Evolutionary conservation across 2,113 vertebrate species (phyloP), one percentile per base, ranked within the genome.

Genomic region (Silurus meridionalis): DNA sequence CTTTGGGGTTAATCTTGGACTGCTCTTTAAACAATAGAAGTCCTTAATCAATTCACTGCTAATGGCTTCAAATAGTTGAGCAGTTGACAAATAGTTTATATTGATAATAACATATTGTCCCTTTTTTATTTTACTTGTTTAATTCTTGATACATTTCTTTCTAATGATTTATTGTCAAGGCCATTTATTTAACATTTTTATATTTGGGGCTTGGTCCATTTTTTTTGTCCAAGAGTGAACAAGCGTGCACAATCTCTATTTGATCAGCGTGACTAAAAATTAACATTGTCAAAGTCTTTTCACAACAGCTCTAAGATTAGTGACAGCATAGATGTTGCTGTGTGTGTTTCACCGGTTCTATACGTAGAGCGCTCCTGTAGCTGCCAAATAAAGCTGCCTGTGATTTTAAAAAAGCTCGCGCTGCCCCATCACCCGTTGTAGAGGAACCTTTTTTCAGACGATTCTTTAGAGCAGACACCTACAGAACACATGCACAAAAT

Each of bases 321-420:
- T 37, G 37, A 37, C 37, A 37, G 37, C 37, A 37, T 37, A 37
- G 94, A 97, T 97, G 86, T 23, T 25, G 15, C 52, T 11, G 61
- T 25, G n/a, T 25, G 21, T 25, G 17, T 79, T 96, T 97, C 91
- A 99, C 98, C 69, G 95, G 94, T 92, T 97, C 97, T 23, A 99
- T 97, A 91, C 97, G 97, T 90, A 99, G 93, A 48, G 98, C 97
- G 0, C 96, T 96, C 81, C 98, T 95, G 95, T 99, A 99, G 94
- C 97, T 98, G 87, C 98, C 97, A 0, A 99, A 99, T 88, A 99
- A 95, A 85, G 97, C 94, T 0, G 96, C 98, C 90, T 99, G 98
- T 85, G 96, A 97, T 93, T 97, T 98, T 46, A 99, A 94, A 94
- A 99, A 99, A 0, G 98, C 98, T 91, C 95, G 94, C 21, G 98